Conservation (phyloP, 2,113 vertebrate genomes). For the Bambusicola thoracicus region DNA sequence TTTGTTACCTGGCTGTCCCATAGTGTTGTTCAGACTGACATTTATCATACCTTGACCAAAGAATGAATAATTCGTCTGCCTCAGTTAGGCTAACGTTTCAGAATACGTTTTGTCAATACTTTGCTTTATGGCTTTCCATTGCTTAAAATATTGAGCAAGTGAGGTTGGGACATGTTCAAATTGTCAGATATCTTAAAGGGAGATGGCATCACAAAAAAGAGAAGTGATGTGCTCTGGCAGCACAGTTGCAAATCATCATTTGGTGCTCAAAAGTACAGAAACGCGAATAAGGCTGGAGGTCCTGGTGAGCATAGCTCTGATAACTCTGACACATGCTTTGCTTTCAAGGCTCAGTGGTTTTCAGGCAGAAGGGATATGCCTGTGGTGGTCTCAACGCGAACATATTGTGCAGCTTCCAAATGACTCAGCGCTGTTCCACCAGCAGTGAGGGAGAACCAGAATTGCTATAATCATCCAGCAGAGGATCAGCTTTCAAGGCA, state of each 20-base stretch:
- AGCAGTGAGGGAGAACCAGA: constrained; percentile 14
- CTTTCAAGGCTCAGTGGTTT: constrained; percentile 54
- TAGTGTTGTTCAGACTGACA: not conserved
- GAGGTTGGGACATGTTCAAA: not conserved
- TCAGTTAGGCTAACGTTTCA: not conserved
- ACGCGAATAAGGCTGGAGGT: not conserved
- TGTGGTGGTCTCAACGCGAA: constrained; percentile 45
- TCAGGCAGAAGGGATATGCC: constrained; percentile 26
- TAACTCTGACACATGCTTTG: constrained; percentile 26
- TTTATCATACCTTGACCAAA: not conserved
- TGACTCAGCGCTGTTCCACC: constrained; percentile 56
- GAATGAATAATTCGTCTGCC: not conserved
- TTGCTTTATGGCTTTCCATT: not conserved
- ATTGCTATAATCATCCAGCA: constrained; percentile 45
- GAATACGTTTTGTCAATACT: not conserved
- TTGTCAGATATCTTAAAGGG: not conserved
- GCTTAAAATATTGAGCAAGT: not conserved
- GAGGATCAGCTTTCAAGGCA: constrained; percentile 47
- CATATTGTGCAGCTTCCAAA: constrained; percentile 51
- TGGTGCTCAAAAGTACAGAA: not conserved
- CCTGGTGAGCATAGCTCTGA: not conserved
- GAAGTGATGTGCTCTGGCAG: not conserved
- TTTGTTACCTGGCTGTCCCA: not conserved
- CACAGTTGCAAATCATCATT: not conserved
- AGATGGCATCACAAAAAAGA: not conserved